Evolutionary conservation across 1,140 invertebrate species (phyloP).

Genomic region (Drosophila sp.): DNA sequence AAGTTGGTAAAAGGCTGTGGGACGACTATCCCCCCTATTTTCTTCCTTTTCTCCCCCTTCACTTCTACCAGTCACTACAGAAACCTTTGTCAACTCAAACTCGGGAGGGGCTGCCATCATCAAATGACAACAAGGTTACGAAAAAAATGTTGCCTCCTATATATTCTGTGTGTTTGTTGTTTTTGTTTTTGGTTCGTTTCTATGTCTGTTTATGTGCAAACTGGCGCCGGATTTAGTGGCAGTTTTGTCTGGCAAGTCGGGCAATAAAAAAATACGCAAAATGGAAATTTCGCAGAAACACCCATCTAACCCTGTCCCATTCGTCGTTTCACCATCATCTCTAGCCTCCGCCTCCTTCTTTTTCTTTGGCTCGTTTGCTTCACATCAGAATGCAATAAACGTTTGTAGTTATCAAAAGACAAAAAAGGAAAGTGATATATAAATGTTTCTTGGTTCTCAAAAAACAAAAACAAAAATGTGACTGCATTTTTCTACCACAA

Average conservation of each 20-base stretch:
- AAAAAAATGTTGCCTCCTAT: constrained; percentile 35
- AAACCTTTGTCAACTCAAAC: constrained; percentile 32
- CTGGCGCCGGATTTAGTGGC: constrained; percentile 75
- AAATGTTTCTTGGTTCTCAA: not conserved
- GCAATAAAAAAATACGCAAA: constrained; percentile 64
- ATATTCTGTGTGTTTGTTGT: constrained; percentile 20
- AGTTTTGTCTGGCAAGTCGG: constrained; percentile 66
- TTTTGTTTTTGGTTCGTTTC: constrained; percentile 37
- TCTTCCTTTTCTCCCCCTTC: not conserved
- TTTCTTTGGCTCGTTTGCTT: constrained; percentile 17
- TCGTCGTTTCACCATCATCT: not conserved
- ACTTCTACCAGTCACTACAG: constrained; percentile 21
- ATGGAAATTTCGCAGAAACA: constrained; percentile 16
- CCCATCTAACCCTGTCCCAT: not conserved
- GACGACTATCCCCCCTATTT: not conserved
- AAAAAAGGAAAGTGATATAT: constrained; percentile 2
- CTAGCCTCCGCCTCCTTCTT: too few species aligned
- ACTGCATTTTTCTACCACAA: not conserved
- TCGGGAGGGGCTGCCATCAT: constrained; percentile 19
- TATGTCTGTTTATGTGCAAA: constrained; percentile 63
- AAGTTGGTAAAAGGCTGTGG: constrained; percentile 43
- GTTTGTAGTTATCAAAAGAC: constrained; percentile 56
- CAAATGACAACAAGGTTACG: constrained; percentile 38
- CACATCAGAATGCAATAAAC: constrained; percentile 61
- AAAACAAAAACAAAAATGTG: not conserved